Base-by-base conservation (phyloP, 2,888 invertebrate species). In the Hypercompe scribonia region DNA sequence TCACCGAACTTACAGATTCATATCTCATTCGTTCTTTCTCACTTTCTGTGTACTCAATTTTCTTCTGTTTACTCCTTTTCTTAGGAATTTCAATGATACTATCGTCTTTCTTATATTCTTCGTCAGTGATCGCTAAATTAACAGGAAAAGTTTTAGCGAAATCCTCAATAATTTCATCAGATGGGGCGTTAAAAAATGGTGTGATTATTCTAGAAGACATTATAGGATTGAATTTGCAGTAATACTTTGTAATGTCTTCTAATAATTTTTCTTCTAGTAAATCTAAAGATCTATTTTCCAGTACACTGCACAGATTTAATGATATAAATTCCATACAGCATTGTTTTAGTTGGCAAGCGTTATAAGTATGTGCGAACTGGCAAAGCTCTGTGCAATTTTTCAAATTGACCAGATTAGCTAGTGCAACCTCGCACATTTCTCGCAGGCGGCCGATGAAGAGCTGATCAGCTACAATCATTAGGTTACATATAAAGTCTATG, bases 381-480 rank as follows among this genome's bases (percentile, higher is more conserved):
- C 98, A 93, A 75, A 98, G 94, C 84, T 98, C 97, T 0, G 97
- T 96, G 74, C 97, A 97, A 91, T 98, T 98, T 87, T 97, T 97
- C 74, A 98, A 92, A 1, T 97, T 97, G 4, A 98, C 93, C 73
- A 97, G 92, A 75, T 96, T 96, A 0, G 97, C 95, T 50, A 98
- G 90, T 0, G 97, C 93, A 3, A 96, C 93, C 90, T 97, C 97
- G 91, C 98, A 97, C 91, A 97, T 96, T 89, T 97, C 97, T 81
- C 97, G 96, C 18, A 99, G 94, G 21, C 97, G 92, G 2, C 96
- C 94, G 11, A 98, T 96, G 79, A 98, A 97, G 50, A 98, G 96
- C 86, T 98, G 98, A 89, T 99, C 98, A 36, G 98, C 97, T 21
- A 97, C 96, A 15, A 98, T 96, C 36, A 98, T 95, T 87, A 98